A percentile compares a stretch with the other conserved stretches of the same genome.
Evolutionary conservation across 2,797 vertebrate species (phyloP).

Genomic region (Cossypha dichroa): DNA sequence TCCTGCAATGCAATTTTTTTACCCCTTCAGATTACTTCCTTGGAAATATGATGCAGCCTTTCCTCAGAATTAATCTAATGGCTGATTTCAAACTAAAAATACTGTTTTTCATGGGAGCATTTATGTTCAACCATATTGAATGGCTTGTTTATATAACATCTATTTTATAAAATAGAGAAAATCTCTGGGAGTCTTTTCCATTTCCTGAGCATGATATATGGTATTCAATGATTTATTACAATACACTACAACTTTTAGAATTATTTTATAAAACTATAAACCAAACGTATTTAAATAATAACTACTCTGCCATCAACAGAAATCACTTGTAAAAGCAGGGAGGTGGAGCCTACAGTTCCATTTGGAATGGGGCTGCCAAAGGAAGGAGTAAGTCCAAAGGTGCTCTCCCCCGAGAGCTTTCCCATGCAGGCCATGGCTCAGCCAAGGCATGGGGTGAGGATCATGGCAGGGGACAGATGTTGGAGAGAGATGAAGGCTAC

Average conservation of each 20-base stretch:
- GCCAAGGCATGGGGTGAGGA: background rate
- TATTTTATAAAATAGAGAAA: background rate
- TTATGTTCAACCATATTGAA: background rate
- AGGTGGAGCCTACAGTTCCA: background rate
- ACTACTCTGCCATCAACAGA: background rate
- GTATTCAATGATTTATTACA: background rate
- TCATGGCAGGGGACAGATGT: accelerated
- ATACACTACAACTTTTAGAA: background rate
- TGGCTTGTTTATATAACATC: background rate
- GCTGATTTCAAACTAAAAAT: background rate
- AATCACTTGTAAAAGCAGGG: background rate
- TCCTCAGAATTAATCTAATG: background rate
- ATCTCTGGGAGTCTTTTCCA: background rate
- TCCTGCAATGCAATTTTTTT: background rate
- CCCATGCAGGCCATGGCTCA: accelerated
- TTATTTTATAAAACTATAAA: background rate
- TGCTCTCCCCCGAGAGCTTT: accelerated
- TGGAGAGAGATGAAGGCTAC: background rate
- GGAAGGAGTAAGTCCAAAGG: background rate
- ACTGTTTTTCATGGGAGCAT: background rate
- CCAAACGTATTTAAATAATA: background rate
- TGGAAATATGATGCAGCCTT: background rate
- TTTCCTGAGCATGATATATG: background rate
- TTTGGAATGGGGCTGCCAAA: background rate
- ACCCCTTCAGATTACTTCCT: background rate